Evolutionary conservation across 2,113 vertebrate genomes (phyloP).

Genomic region (Cololabis saira): DNA sequence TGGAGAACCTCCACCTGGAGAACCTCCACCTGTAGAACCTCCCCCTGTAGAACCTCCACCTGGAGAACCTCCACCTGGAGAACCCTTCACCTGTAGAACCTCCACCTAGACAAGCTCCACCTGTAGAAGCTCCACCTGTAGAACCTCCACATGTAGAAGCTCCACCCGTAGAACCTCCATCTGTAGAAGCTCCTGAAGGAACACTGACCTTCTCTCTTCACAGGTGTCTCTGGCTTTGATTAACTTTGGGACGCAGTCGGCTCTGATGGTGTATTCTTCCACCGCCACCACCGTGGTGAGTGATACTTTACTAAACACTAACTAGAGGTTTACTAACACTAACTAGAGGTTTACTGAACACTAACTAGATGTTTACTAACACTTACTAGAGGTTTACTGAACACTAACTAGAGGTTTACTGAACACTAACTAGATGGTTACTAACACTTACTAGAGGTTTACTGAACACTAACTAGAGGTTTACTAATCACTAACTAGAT

Average conservation of each 20-base stretch:
- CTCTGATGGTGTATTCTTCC: not conserved
- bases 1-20: too few relatives aligned
- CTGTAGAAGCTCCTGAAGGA: not conserved
- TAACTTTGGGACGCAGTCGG: not conserved
- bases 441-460: too few relatives aligned
- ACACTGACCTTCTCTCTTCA: not conserved
- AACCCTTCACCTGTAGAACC: too few relatives aligned
- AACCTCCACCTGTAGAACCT: not conserved
- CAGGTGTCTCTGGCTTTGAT: not conserved
- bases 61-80: not conserved
- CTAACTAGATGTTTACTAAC: too few relatives aligned
- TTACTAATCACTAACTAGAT: too few relatives aligned
- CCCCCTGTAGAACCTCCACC: not conserved
- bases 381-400: too few relatives aligned
- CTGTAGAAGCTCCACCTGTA: too few relatives aligned
- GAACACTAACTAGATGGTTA: too few relatives aligned
- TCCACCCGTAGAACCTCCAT: not conserved
- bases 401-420: too few relatives aligned
- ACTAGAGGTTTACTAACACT: too few relatives aligned
- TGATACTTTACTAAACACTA: not conserved
- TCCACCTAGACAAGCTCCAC: not conserved
- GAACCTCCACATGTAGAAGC: not conserved
- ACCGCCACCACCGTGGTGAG: conserved; percentile 8
- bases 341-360: too few relatives aligned
- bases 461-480: too few relatives aligned